Evolutionary conservation across 2,113 vertebrate species (phyloP).

Genomic region (Cephalopterus ornatus): DNA sequence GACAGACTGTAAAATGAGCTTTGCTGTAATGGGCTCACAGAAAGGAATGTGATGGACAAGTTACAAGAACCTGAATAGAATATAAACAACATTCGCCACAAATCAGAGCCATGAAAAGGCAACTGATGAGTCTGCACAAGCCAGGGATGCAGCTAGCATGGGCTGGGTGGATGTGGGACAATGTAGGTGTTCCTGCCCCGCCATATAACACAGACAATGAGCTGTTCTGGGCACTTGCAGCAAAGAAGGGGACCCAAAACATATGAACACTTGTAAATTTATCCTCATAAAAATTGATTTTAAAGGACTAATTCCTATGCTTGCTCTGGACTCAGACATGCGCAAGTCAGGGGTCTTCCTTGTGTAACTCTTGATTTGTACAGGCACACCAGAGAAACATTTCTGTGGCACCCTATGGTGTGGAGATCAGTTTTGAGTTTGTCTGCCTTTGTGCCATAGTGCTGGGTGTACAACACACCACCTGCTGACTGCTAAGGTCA

Average conservation of each 20-base stretch:
- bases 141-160: not conserved
- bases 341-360: not conserved
- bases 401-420: accelerated
- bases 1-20: not conserved
- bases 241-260: not conserved
- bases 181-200: not conserved
- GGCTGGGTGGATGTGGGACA: not conserved
- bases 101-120: not conserved
- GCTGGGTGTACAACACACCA: not conserved
- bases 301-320: not conserved
- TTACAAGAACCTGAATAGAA: not conserved
- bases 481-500: not conserved
- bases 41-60: not conserved
- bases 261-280: not conserved
- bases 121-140: not conserved
- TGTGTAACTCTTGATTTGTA: not conserved
- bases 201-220: not conserved
- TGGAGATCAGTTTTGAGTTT: not conserved
- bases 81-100: not conserved
- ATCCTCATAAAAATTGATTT: not conserved
- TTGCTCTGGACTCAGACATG: not conserved
- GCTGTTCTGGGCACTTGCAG: not conserved
- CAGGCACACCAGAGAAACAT: not conserved
- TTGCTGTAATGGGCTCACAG: not conserved
- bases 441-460: accelerated